A percentile compares a stretch with the other conserved stretches of the same genome.
Evolutionary conservation across 2,797 vertebrate genomes (phyloP).

Genomic region (Protosalanx chinensis): DNA sequence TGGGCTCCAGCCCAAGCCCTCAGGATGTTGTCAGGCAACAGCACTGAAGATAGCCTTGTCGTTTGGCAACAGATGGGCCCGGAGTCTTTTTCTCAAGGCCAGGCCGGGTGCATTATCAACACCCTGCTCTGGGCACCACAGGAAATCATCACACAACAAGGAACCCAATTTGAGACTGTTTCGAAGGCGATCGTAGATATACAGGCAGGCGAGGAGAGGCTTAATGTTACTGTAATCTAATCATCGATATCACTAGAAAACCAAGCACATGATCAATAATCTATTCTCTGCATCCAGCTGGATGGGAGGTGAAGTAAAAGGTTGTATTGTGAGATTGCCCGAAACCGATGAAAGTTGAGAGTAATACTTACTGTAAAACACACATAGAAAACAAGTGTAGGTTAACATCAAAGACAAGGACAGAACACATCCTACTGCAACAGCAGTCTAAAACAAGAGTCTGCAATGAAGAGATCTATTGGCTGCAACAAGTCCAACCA

Average conservation of each 20-base stretch:
- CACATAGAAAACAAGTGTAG: slow-evolving; percentile 3
- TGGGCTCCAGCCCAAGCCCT: not conserved
- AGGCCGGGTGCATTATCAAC: not conserved
- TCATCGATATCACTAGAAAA: not conserved
- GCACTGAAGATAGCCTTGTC: not conserved
- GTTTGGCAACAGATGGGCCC: not conserved
- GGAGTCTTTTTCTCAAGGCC: not conserved
- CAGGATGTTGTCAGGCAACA: not conserved
- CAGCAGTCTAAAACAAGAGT: not conserved
- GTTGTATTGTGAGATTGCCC: slow-evolving; percentile 1
- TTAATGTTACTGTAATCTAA: not conserved
- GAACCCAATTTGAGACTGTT: slow-evolving; percentile 6
- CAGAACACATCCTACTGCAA: not conserved
- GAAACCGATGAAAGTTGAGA: not conserved
- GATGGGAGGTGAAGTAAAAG: not conserved
- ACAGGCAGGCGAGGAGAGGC: not conserved
- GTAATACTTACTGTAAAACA: not conserved
- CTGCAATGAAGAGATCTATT: not conserved
- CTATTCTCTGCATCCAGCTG: not conserved
- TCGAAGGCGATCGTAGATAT: not conserved
- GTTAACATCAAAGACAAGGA: not conserved
- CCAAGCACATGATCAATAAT: not conserved
- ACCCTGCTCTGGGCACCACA: not conserved
- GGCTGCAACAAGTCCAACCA: not conserved
- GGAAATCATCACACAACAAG: not conserved